Evolutionary conservation across 2,797 vertebrate species (phyloP), one percentile per base, ranked within the genome.

Genomic region (Onychomys torridus): DNA sequence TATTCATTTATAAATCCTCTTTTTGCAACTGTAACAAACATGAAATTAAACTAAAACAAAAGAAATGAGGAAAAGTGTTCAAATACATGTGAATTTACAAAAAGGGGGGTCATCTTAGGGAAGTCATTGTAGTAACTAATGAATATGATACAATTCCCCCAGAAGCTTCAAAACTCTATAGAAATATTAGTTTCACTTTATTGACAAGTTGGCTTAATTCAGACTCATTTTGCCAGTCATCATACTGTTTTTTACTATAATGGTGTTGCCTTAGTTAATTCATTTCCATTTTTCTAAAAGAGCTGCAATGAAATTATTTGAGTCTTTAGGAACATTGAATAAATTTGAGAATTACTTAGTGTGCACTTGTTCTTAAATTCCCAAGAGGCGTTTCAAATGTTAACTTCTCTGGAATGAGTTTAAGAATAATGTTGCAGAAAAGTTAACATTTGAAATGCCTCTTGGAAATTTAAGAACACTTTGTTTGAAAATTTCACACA

Each of bases 241-340:
- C 3, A 59, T 49, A 8, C 9, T 87, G 37, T 52, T 43, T 79
- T 59, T 5, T 6, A 73, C 12, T 79, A 77, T 52, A n/a, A n/a
- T 29, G 4, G 1, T 85, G 0, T 69, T 96, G 85, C 93, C 55
- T 78, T 93, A 61, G 17, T 76, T 77, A 76, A 59, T 21, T 81
- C 5, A 43, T 65, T 84, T 93, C 37, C 34, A 49, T 84, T 40
- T 91, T 95, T 79, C 85, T 40, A 85, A 95, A 85, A 52, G 93
- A 90, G 17, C 78, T 87, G 9, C 8, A 87, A 55, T 69, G 17
- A 75, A 93, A 90, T 76, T 6, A 10, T 7, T 46, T 46, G 16
- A 83, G 9, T 65, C 23, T 92, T 93, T 61, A n/a, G 29, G 25
- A 93, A 87, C 21, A 16, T 6, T 34, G 21, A 32, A 46, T 40